These are phyloP conservation scores for Hylia prasina DNA, from an alignment of 2,113 vertebrate species.

Conservation along the genomic window DNA sequence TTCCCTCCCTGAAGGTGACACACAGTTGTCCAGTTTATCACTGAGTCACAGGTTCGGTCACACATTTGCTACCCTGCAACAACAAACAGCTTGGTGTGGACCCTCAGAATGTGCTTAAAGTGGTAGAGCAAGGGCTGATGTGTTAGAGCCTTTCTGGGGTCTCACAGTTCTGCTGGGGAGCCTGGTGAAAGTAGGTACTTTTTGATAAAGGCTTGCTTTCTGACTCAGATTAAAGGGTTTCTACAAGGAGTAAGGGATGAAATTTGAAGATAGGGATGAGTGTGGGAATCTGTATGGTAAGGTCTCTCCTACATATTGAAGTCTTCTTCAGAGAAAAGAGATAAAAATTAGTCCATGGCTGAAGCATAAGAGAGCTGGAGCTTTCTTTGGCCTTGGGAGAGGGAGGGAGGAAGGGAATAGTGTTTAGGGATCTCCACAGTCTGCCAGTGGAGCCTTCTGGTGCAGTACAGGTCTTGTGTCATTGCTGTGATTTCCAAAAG, in stretches of 20 bases:
- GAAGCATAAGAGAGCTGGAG: neutral
- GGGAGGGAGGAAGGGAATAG: neutral
- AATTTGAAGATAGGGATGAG: neutral
- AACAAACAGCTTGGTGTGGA: neutral
- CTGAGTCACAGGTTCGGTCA: neutral
- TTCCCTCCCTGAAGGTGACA: neutral
- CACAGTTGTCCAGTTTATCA: neutral
- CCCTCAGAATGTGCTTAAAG: neutral
- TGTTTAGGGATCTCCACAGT: neutral
- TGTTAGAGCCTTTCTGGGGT: neutral
- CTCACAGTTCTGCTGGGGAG: neutral
- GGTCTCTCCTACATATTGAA: neutral
- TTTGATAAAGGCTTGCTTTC: neutral
- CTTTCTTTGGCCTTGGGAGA: neutral
- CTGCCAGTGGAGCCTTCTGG: neutral
- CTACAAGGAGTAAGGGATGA: neutral
- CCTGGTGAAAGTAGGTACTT: neutral
- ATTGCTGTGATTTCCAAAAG: neutral
- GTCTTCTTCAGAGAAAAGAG: neutral
- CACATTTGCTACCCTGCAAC: accelerated
- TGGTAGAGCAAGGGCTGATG: neutral
- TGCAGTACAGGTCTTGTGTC: neutral
- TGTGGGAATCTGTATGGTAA: neutral
- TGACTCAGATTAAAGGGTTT: neutral
- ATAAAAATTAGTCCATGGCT: neutral